These are phyloP conservation scores for Belgica antarctica DNA, from an alignment of 2,888 invertebrate species.

Conservation along the genomic window DNA sequence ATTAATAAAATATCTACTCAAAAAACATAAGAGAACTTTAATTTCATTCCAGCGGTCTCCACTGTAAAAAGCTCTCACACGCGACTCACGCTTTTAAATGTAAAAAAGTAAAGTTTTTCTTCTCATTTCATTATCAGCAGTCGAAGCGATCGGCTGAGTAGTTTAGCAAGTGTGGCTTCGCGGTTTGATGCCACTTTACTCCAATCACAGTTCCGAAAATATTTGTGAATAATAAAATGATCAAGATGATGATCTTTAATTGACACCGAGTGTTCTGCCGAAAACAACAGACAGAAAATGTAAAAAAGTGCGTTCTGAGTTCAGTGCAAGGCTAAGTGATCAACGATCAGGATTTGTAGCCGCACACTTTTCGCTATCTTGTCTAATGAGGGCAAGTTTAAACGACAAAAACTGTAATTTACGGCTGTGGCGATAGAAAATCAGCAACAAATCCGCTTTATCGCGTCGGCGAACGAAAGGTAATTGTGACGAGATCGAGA, in stretches of 20 bases:
- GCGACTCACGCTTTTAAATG: too few relatives aligned
- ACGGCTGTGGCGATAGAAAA: neutral
- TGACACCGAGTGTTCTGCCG: too few relatives aligned
- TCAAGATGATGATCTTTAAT: too few relatives aligned
- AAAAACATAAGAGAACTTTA: too few relatives aligned
- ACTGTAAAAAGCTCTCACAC: too few relatives aligned
- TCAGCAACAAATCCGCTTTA: neutral
- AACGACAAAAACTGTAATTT: slow-evolving; percentile 10
- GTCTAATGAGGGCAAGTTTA: slow-evolving; percentile 13
- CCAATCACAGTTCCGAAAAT: neutral
- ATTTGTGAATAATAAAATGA: too few relatives aligned
- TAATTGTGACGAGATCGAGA: neutral
- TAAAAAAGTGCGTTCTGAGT: too few relatives aligned
- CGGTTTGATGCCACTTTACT: neutral
- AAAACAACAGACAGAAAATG: too few relatives aligned
- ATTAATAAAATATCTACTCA: slow-evolving; percentile 11
- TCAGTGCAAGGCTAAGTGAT: too few relatives aligned
- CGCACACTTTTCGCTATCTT: slow-evolving; percentile 9
- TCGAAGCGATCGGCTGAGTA: slow-evolving; percentile 23
- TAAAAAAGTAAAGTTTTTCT: too few relatives aligned
- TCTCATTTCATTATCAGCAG: slow-evolving; percentile 38
- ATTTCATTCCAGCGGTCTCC: too few relatives aligned
- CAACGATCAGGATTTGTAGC: neutral
- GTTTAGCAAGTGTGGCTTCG: neutral
- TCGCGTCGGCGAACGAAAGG: neutral